Evolutionary conservation across 2,113 vertebrate genomes (phyloP).

Genomic region (Lophochroa leadbeateri): DNA sequence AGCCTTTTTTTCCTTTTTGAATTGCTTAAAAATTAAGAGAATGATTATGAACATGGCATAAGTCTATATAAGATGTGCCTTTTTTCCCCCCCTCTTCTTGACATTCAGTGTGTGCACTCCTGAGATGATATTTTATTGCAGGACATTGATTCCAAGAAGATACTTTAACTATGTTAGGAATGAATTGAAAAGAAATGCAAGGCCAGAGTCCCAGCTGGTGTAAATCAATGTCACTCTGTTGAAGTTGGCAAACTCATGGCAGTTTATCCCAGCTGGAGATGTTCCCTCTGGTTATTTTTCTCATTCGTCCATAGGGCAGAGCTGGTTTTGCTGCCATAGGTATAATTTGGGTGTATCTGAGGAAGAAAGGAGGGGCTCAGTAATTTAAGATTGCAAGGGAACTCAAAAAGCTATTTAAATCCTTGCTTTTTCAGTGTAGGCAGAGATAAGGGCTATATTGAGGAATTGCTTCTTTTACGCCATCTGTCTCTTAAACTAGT

Average conservation of each 20-base stretch:
- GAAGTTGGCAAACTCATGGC: background rate
- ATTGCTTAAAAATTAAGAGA: slow-evolving; percentile 57
- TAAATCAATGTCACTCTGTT: background rate
- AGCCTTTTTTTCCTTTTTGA: slow-evolving; percentile 42
- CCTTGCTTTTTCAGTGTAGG: background rate
- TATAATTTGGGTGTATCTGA: background rate
- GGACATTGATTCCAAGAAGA: background rate
- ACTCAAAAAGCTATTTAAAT: background rate
- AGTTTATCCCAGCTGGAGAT: background rate
- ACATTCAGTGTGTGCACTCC: background rate
- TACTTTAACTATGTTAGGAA: slow-evolving; percentile 8
- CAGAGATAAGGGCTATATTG: background rate
- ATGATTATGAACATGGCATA: slow-evolving; percentile 13
- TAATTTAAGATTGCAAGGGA: background rate
- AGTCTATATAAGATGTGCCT: background rate
- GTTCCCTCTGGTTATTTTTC: background rate
- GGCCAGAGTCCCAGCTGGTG: background rate
- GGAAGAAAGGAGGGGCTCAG: background rate
- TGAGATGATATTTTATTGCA: background rate
- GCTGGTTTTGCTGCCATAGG: background rate
- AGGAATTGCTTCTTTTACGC: background rate
- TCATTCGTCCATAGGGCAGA: background rate
- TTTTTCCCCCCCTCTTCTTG: background rate
- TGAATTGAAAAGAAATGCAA: background rate
- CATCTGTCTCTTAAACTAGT: background rate